phyloP scores from a whole-genome alignment of 2,888 invertebrate genomes.

The Anthrax anthrax region DNA sequence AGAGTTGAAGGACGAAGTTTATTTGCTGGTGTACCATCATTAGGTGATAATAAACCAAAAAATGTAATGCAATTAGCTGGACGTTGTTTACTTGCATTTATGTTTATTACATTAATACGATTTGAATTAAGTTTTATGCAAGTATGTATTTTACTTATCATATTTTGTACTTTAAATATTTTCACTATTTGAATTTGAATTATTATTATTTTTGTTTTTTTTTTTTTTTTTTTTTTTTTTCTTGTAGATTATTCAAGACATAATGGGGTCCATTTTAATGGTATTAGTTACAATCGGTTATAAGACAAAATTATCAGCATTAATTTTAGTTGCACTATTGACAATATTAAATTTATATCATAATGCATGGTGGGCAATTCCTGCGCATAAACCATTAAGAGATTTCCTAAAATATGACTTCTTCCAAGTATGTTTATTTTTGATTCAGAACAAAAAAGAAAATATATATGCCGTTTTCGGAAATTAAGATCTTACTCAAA shows the following conservation, averaged over 20 bases:
- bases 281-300: constrained; percentile 91
- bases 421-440: constrained; percentile 66
- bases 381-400: constrained; percentile 85
- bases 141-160: constrained; percentile 41
- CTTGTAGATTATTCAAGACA: constrained; percentile 72
- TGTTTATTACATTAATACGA: constrained; percentile 93
- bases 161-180: constrained; percentile 1
- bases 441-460: no score
- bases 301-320: constrained; percentile 95
- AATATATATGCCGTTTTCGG: no score
- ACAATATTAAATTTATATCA: constrained; percentile 87
- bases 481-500: no score
- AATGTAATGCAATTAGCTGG: constrained; percentile 93
- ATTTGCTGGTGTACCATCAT: constrained; percentile 86
- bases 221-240: no score
- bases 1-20: constrained; percentile 84
- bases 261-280: constrained; percentile 89
- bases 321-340: constrained; percentile 81
- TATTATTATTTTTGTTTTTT: constrained; percentile 4
- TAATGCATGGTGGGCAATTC: constrained; percentile 97
- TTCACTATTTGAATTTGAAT: neutral
- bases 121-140: constrained; percentile 84
- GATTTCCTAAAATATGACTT: constrained; percentile 99
- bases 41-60: constrained; percentile 93
- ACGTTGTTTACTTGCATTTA: constrained; percentile 88